Percentiles rank a stretch among this genome's conserved stretches.
Conservation (phyloP, 2,888 invertebrate species). For the Malthinus seriepunctatus region DNA sequence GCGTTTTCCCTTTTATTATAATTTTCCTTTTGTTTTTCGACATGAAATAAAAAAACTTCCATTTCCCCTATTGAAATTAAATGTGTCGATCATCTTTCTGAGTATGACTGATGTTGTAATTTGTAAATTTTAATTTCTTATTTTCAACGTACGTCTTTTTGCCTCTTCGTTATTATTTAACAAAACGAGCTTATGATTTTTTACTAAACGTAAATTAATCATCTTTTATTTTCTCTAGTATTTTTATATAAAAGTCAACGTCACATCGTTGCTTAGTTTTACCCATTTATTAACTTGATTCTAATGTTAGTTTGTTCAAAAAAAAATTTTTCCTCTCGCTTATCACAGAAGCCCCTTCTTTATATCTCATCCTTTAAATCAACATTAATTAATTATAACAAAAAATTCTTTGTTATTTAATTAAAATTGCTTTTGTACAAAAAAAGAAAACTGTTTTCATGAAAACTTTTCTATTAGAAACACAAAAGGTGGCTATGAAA, state of each 20-base stretch:
- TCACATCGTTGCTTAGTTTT: slow-evolving; percentile 1
- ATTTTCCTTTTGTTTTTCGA: slow-evolving; percentile 15
- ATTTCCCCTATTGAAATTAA: slow-evolving; percentile 15
- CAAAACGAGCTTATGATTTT: slow-evolving; percentile 16
- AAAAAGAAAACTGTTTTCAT: neutral
- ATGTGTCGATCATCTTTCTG: slow-evolving; percentile 14
- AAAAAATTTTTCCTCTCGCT: neutral
- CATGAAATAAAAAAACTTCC: slow-evolving; percentile 4
- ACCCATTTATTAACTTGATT: slow-evolving; percentile 3
- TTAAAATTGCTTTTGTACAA: neutral
- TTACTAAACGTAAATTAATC: slow-evolving; percentile 17
- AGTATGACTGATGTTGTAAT: slow-evolving; percentile 15
- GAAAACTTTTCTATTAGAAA: neutral
- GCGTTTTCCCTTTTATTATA: slow-evolving; percentile 7
- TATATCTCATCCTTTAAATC: neutral
- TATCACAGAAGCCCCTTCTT: neutral
- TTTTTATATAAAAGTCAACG: slow-evolving; percentile 16
- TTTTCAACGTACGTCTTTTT: slow-evolving; percentile 1
- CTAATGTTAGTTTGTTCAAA: neutral
- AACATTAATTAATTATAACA: neutral
- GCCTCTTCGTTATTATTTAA: slow-evolving; percentile 5
- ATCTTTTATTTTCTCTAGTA: slow-evolving; percentile 15
- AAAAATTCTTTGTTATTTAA: slow-evolving; percentile 5
- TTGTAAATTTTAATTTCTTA: slow-evolving; percentile 17
- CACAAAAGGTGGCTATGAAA: neutral